Base-by-base conservation (phyloP, 2,888 invertebrate species). In the Sarcophaga subvicina region DNA sequence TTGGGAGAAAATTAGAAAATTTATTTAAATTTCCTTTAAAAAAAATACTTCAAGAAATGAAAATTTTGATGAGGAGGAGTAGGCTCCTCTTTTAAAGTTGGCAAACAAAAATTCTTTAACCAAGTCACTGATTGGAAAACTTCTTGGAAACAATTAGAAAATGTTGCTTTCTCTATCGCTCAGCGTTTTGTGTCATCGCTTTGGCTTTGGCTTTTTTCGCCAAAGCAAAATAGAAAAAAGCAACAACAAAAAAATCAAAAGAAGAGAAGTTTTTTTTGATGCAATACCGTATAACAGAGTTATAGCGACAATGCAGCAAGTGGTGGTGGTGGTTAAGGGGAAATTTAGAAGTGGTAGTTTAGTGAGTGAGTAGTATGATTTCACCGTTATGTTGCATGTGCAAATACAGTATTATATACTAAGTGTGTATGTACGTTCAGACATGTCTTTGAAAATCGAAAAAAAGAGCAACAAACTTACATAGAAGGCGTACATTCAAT, bases 361-460 rank as follows among this genome's bases (percentile, higher is more conserved):
- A 79, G 80, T 88, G 80, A 89, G 88, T 90, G 10, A 37, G 85
- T 88, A 84, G 82, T 84, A 88, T 88, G 90, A 90, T 90, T 90
- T 90, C 89, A 90, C 89, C 89, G 84, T 79, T 79, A 86, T 86
- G 82, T 82, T 82, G 86, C 80, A 87, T 87, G 84, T 84, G 81
- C 82, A 87, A 72, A 80, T 78, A 85, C 80, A 85, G 75, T 82
- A 80, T 64, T 79, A 69, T 85, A 80, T 75, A 62, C 37, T 83
- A 64, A 20, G 2, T 78, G 45, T 4, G 4, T 17, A 49, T 6
- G 10, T 6, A 10, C 71, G 47, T 76, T 45, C 62, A 72, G 14
- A 71, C 71, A 71, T 71, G 45, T 47, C 12, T 54, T 12, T 54
- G 54, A 54, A 17, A 54, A 49, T 11, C 11, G 54, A 54, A 12